These are phyloP conservation scores for Paralvinella palmiformis DNA, from an alignment of 1,140 invertebrate genomes.

Conservation along the genomic window DNA sequence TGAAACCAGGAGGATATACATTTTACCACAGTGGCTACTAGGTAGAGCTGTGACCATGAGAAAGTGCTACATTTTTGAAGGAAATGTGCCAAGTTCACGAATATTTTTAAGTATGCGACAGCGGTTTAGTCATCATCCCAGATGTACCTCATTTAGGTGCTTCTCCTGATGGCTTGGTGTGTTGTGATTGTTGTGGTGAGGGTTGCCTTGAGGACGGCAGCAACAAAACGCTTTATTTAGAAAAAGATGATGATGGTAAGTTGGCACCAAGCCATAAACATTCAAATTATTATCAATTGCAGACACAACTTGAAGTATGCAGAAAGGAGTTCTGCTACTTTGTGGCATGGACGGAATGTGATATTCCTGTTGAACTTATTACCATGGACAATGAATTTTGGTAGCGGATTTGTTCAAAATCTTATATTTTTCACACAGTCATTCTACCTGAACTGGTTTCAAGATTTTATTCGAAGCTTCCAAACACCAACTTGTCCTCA, in stretches of 20 bases:
- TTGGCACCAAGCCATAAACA: conserved; percentile 5
- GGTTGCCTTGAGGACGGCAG: background rate
- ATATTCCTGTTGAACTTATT: background rate
- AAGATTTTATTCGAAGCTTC: background rate
- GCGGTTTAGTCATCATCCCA: conserved; percentile 22
- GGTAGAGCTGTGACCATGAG: background rate
- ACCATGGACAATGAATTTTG: background rate
- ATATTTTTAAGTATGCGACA: conserved; percentile 17
- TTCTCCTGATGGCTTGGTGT: background rate
- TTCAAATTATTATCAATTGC: background rate
- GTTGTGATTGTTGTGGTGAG: conserved; percentile 6
- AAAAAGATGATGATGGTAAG: too few relatives aligned
- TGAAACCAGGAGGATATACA: background rate
- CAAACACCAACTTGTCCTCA: background rate
- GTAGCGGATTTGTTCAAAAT: background rate
- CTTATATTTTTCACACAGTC: background rate
- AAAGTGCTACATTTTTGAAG: background rate
- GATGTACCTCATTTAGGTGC: conserved; percentile 16
- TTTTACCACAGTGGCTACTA: background rate
- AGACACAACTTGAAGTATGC: background rate
- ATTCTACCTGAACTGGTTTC: conserved; percentile 6
- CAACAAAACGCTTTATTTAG: background rate
- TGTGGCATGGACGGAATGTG: too few relatives aligned
- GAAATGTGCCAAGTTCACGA: conserved; percentile 13
- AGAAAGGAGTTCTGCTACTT: too few relatives aligned